These are phyloP conservation scores for Corbicula japonica DNA, from an alignment of 2,888 invertebrate species.

Conservation along the genomic window DNA sequence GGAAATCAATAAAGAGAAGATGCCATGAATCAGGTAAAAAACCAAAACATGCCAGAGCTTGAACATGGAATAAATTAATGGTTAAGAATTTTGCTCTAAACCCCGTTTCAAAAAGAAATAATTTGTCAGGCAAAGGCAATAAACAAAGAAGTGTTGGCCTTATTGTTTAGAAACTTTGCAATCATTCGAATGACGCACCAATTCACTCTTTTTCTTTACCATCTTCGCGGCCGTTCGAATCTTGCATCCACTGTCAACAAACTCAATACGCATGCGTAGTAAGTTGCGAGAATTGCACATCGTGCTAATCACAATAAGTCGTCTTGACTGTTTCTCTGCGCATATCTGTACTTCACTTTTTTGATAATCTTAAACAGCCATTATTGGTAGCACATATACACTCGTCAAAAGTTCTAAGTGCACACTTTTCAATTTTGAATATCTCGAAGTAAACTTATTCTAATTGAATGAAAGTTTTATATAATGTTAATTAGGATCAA, in stretches of 20 bases:
- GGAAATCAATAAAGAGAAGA: not conserved
- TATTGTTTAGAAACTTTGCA: conserved; percentile 5
- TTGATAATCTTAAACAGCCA: too few relatives aligned
- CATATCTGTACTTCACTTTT: too few relatives aligned
- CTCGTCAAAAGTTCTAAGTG: too few relatives aligned
- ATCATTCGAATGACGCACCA: conserved; percentile 42
- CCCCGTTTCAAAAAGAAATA: not conserved
- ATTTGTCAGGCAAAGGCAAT: conserved; percentile 5
- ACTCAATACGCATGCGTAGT: conserved; percentile 64
- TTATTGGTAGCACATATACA: too few relatives aligned
- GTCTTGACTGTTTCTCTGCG: too few relatives aligned
- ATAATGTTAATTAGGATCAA: too few relatives aligned
- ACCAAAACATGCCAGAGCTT: conserved; percentile 20
- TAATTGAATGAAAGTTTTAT: too few relatives aligned
- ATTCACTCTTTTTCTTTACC: conserved; percentile 62
- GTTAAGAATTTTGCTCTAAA: not conserved
- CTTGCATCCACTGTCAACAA: conserved; percentile 72
- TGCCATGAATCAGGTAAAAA: not conserved
- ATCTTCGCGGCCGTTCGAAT: conserved; percentile 71
- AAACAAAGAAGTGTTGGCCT: conserved; percentile 1
- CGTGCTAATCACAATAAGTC: not conserved
- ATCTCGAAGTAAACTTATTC: too few relatives aligned
- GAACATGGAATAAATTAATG: not conserved
- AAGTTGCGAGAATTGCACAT: not conserved
- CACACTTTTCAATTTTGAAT: too few relatives aligned